Percentiles rank a stretch among this genome's conserved stretches.
These are phyloP conservation scores for Rhinatrema bivittatum DNA, from an alignment of 2,797 vertebrate species.

Conservation along the genomic window DNA sequence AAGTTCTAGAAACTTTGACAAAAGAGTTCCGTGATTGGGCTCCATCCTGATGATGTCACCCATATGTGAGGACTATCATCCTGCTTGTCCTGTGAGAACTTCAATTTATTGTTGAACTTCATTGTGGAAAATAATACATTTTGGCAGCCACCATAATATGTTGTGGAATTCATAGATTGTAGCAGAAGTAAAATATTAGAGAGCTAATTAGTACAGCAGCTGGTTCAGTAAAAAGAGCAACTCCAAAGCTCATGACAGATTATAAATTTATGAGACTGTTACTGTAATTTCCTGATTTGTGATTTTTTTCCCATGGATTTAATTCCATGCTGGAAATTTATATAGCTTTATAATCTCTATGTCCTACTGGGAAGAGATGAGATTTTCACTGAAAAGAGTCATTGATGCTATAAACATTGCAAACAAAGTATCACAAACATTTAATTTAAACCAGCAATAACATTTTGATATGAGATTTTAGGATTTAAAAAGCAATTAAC, in stretches of 20 bases:
- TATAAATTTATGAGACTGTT: constrained; percentile 22
- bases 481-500: no score
- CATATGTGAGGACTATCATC: no score
- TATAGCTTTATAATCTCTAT: constrained; percentile 14
- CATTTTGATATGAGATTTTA: no score
- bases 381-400: constrained; percentile 21
- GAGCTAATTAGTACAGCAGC: constrained; percentile 36
- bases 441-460: no score
- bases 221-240: constrained; percentile 21
- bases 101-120: no score
- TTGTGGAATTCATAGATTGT: constrained; percentile 28
- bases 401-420: constrained; percentile 27
- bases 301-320: constrained; percentile 7
- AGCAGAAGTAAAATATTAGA: constrained; percentile 27
- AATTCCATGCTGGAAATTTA: constrained; percentile 13
- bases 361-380: constrained; percentile 22
- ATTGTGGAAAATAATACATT: constrained; percentile 24
- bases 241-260: constrained; percentile 13
- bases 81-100: no score
- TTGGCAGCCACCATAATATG: constrained; percentile 21
- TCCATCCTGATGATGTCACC: no score
- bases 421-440: no score
- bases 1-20: no score
- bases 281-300: background rate
- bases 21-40: no score